Conservation (phyloP, 1,140 invertebrate species). For the Archegozetes longisetosus region DNA sequence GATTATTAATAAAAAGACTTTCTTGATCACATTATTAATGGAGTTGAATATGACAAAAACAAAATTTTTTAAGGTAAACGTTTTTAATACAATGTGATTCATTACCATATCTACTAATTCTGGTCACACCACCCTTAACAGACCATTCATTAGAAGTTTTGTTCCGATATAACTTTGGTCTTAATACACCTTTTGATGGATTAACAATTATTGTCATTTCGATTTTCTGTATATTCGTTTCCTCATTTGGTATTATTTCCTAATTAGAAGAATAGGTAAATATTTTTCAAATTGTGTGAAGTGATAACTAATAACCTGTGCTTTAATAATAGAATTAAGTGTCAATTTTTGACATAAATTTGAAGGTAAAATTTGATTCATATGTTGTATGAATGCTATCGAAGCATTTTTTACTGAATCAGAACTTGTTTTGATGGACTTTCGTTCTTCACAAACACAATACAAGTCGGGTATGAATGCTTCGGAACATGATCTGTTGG, state of each 20-base stretch:
- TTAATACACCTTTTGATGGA: conserved; percentile 2
- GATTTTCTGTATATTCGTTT: neutral
- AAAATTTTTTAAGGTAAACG: conserved; percentile 3
- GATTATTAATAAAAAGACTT: too few relatives aligned
- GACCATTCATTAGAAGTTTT: neutral
- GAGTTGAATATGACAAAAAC: too few relatives aligned
- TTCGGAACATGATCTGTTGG: conserved; percentile 8
- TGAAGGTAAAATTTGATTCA: neutral
- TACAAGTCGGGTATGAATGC: conserved; percentile 10
- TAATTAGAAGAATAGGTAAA: neutral
- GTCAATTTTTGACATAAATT: too few relatives aligned
- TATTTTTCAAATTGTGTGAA: neutral
- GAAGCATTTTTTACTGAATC: neutral
- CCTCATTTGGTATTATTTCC: neutral
- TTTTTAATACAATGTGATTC: conserved; percentile 5
- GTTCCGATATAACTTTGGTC: neutral
- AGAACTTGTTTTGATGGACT: neutral
- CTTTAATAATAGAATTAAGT: neutral
- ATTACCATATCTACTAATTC: conserved; percentile 6
- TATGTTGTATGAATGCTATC: neutral
- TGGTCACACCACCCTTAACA: neutral
- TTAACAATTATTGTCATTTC: conserved; percentile 1
- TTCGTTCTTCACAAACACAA: conserved; percentile 11
- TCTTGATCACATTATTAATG: too few relatives aligned
- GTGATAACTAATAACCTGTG: too few relatives aligned